These are phyloP conservation scores for Parnassius smintheus DNA, from an alignment of 2,888 invertebrate species.

Conservation along the genomic window DNA sequence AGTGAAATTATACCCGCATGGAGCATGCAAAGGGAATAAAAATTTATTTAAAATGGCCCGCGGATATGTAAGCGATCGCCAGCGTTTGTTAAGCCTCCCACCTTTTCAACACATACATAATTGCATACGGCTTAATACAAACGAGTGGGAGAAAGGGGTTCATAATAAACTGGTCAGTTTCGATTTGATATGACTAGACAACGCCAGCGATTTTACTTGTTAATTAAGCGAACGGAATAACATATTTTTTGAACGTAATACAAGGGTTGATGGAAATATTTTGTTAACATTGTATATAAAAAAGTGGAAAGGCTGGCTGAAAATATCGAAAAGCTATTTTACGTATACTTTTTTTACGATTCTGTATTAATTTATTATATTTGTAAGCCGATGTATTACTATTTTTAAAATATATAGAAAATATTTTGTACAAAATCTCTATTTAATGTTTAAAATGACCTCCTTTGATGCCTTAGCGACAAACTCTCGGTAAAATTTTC, in stretches of 20 bases:
- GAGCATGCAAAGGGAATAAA: slow-evolving; percentile 49
- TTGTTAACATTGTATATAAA: too few relatives aligned
- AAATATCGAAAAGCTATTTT: too few relatives aligned
- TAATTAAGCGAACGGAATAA: slow-evolving; percentile 19
- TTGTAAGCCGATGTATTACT: too few relatives aligned
- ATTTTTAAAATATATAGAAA: too few relatives aligned
- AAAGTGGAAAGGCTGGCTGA: too few relatives aligned
- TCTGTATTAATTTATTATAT: too few relatives aligned
- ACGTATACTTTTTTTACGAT: too few relatives aligned
- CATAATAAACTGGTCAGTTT: slow-evolving; percentile 36
- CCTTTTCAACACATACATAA: slow-evolving; percentile 34
- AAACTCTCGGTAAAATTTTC: too few relatives aligned
- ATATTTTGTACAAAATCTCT: too few relatives aligned
- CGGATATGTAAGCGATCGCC: slow-evolving; percentile 48
- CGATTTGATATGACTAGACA: slow-evolving; percentile 29
- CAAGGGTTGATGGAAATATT: neutral
- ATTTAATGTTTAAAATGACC: too few relatives aligned
- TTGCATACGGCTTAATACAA: slow-evolving; percentile 30
- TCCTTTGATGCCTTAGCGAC: too few relatives aligned
- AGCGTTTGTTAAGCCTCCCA: slow-evolving; percentile 36
- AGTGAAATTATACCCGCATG: slow-evolving; percentile 46
- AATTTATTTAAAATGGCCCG: slow-evolving; percentile 50
- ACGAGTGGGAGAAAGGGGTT: slow-evolving; percentile 30
- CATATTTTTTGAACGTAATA: slow-evolving; percentile 11
- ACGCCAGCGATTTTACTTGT: slow-evolving; percentile 16